Evolutionary conservation across 2,797 vertebrate genomes (phyloP).

Genomic region (Hapalemur alaotrensis): DNA sequence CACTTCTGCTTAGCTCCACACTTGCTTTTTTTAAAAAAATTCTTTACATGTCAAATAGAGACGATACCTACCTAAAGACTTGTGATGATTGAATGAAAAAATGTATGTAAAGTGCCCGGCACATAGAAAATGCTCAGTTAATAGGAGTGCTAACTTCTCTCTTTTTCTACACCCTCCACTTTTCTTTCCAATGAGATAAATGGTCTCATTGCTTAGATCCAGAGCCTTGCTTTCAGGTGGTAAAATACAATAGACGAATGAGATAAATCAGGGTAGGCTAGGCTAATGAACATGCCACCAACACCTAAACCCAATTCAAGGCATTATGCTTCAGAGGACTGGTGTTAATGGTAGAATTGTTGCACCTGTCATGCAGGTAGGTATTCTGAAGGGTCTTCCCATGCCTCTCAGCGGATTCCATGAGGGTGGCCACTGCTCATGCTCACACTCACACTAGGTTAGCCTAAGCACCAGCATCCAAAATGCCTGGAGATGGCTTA

Average conservation of each 20-base stretch:
- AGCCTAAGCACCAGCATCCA: not conserved
- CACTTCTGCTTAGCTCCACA: not conserved
- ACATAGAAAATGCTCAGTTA: not conserved
- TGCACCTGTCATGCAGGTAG: not conserved
- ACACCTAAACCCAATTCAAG: not conserved
- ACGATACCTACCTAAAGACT: not conserved
- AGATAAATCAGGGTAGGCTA: not conserved
- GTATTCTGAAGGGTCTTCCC: not conserved
- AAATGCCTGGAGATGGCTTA: not conserved
- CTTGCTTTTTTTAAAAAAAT: not conserved
- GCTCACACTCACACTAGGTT: not conserved
- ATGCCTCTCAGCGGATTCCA: not conserved
- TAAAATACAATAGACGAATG: not conserved
- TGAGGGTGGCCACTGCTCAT: not conserved
- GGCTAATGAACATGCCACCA: not conserved
- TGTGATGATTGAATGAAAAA: not conserved
- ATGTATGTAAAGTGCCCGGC: not conserved
- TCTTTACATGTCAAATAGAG: not conserved
- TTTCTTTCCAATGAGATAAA: not conserved
- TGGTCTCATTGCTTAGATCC: not conserved
- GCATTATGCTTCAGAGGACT: not conserved
- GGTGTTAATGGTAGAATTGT: not conserved
- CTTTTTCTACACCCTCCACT: not conserved
- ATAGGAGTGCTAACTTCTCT: not conserved
- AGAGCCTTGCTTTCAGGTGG: not conserved